Evolutionary conservation across 1,140 invertebrate genomes (phyloP), one percentile per base, ranked within the genome.

Genomic region (Arion vulgaris): DNA sequence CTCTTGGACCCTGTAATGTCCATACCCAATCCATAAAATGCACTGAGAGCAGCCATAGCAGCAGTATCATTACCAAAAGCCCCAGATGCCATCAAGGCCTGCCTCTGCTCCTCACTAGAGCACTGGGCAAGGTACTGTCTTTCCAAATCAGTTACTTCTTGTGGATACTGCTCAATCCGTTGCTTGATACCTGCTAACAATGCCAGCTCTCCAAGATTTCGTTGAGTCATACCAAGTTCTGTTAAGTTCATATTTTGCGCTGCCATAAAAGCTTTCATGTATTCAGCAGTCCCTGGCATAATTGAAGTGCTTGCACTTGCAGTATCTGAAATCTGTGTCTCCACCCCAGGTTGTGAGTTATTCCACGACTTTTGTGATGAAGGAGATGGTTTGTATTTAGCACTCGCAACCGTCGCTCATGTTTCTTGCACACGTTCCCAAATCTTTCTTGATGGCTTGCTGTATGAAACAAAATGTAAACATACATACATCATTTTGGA

Each of bases 381-480:
- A 15, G 41, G 41, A 34, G 51, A 13, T 7, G 76, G 81, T 41
- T 82, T 82, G 34, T 82, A 75, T 36, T 66, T 76, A 45, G 73
- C 34, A 38, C 74, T 39, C 4, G 83, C n/a, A 84, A 51, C 4
- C 83, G 74, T 9, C 83, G 78, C 17, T 74, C 83, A 84, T 84
- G 53, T 84, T 84, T n/a, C 83, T 73, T 19, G 83, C 83, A 74
- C 83, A 84, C 9, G 83, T 84, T 28, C 83, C 83, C 9, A 84
- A 53, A 45, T 84, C 83, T 78, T 84, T 84, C 69, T 84, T 84
- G 34, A 84, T 72, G 57, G 81, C 81, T 82, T 84, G 83, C 83
- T 84, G 49, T 38, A n/a, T 23, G 53, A 62, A 57, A 49, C 34
- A 74, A 74, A 74, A 4, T 62, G 41, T 49, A 75, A 75, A 39